Percentiles rank a stretch among this genome's conserved stretches.
phyloP scores from a whole-genome alignment of 2,888 invertebrate genomes.

The Caenorhabditis panamensis region DNA sequence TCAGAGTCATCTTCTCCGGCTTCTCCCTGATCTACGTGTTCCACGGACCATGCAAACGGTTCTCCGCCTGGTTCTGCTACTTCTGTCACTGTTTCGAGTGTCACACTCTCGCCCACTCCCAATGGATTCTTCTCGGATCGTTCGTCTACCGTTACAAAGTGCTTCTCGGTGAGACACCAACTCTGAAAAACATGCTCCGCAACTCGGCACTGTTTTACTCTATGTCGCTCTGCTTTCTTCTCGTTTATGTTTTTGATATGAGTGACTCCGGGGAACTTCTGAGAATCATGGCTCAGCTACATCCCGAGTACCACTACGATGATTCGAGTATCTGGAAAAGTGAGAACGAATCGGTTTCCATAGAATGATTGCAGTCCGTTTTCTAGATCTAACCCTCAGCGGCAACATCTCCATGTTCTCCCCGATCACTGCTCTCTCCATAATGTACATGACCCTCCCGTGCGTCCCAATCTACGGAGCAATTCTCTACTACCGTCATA shows the following conservation, averaged over 20 bases:
- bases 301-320: constrained; percentile 50
- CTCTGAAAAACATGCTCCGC: constrained; percentile 23
- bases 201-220: constrained; percentile 32
- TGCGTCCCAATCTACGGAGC: constrained; percentile 57
- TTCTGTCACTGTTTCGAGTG: constrained; percentile 63
- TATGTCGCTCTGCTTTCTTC: constrained; percentile 37
- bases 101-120: constrained; percentile 60
- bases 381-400: constrained; percentile 24
- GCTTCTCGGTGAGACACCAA: constrained; percentile 29
- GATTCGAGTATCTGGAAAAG: constrained; percentile 38
- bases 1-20: constrained; percentile 58
- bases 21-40: constrained; percentile 61
- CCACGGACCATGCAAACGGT: constrained; percentile 54
- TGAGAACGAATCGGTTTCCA: not conserved
- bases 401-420: constrained; percentile 43
- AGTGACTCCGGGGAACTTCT: constrained; percentile 34
- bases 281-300: constrained; percentile 23
- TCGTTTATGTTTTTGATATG: constrained; percentile 31
- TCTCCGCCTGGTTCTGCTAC: constrained; percentile 57
- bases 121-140: constrained; percentile 62
- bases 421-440: constrained; percentile 23
- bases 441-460: constrained; percentile 57
- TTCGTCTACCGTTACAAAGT: constrained; percentile 60
- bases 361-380: not conserved
- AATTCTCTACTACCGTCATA: constrained; percentile 46